phyloP scores from a whole-genome alignment of 2,888 invertebrate genomes.

The Mamestra brassicae region DNA sequence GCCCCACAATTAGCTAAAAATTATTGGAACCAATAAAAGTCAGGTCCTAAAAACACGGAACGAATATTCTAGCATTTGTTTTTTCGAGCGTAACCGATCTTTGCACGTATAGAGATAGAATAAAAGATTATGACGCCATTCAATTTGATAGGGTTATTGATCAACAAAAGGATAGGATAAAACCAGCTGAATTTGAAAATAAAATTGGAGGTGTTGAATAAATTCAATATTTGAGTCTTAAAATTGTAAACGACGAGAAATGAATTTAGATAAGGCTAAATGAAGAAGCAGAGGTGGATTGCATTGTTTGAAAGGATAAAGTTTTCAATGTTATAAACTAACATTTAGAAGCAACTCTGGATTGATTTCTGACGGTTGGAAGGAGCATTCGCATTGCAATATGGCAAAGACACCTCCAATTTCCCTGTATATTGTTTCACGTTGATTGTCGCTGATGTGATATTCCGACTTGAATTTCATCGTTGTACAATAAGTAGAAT shows the following conservation, averaged over 20 bases:
- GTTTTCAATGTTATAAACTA: neutral
- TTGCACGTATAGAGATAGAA: slow-evolving; percentile 25
- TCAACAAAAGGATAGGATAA: slow-evolving; percentile 66
- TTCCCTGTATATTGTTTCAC: too few species aligned
- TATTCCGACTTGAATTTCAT: too few species aligned
- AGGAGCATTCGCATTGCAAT: too few species aligned
- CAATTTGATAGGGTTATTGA: slow-evolving; percentile 67
- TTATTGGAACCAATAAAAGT: slow-evolving; percentile 61
- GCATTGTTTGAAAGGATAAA: neutral
- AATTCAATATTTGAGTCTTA: slow-evolving; percentile 29
- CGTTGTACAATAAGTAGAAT: too few species aligned
- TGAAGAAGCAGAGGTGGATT: neutral
- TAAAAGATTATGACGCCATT: slow-evolving; percentile 42
- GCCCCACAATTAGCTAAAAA: slow-evolving; percentile 62
- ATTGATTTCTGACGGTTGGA: too few species aligned
- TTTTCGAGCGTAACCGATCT: slow-evolving; percentile 55
- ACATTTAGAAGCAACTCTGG: neutral
- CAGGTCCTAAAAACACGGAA: slow-evolving; percentile 55
- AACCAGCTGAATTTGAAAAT: slow-evolving; percentile 28
- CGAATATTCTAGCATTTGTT: slow-evolving; percentile 63
- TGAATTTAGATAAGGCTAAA: slow-evolving; percentile 8
- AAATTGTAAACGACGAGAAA: slow-evolving; percentile 7
- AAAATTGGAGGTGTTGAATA: slow-evolving; percentile 20
- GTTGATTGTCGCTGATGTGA: too few species aligned
- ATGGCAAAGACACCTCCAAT: too few species aligned